Evolutionary conservation across 2,888 invertebrate genomes (phyloP), one percentile per base, ranked within the genome.

Genomic region (Endotricha flammealis): DNA sequence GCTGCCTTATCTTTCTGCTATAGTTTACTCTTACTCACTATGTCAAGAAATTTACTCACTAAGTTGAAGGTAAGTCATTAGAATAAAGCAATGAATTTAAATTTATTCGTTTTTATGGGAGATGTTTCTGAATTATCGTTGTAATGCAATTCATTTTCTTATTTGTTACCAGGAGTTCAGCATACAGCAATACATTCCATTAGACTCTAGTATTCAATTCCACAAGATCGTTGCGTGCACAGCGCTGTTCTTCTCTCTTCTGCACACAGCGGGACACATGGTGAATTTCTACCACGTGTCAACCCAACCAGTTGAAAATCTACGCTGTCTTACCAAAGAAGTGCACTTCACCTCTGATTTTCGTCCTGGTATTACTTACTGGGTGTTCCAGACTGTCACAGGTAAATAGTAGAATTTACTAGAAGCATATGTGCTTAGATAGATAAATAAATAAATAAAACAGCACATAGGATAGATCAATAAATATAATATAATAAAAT

Each of bases 271-370:
- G 2, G 98, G 98, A 0, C 98, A 98, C 62, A 93, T 98, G 68
- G 95, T 98, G 17, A 98, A 98, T 79, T 98, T 98, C 78, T 98
- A 98, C 72, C 98, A 98, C 64, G 95, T 98, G 0, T 97, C 97
- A 3, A 98, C 97, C 0, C 98, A 98, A 64, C 96, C 97, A 0
- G 89, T 97, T 1, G 97, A 96, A 60, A 96, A 98, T 74, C 81
- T 98, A 1, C 90, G 93, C 17, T 98, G 98, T 64, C 88, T 98
- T 4, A 98, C 98, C 1, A 93, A 95, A 48, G 98, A 98, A 76
- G 93, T 98, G 5, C 93, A 95, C 55, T 98, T 98, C 64, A 93
- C 95, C 0, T 97, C 97, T 0, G 98, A 98, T 74, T 96, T 96
- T 60, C 92, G 95, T 58, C 97, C 97, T 0, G 96, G 96, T 6